These are phyloP conservation scores for Aselliscus stoliczkanus DNA, from an alignment of 2,797 vertebrate genomes.

Conservation along the genomic window DNA sequence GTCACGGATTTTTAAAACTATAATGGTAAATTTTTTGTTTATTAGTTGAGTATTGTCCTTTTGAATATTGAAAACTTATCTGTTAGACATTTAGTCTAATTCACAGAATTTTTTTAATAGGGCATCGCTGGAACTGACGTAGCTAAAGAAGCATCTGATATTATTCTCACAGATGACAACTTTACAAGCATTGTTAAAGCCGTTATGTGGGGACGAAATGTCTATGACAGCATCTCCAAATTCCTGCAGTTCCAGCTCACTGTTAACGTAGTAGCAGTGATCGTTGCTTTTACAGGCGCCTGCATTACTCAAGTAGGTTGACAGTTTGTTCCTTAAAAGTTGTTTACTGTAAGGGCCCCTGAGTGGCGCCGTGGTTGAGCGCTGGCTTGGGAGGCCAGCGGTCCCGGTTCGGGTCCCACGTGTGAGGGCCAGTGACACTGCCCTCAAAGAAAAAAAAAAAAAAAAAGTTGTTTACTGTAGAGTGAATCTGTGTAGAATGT, in stretches of 20 bases:
- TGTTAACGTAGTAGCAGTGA: conserved; percentile 98
- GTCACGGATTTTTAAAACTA: neutral
- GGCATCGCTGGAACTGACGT: conserved; percentile 98
- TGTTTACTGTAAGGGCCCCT: conserved; percentile 26
- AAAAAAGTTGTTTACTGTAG: conserved; percentile 28
- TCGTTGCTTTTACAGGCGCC: conserved; percentile 98
- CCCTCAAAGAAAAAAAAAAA: no score
- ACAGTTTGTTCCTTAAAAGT: conserved; percentile 34
- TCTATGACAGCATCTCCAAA: conserved; percentile 99
- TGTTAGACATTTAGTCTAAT: conserved; percentile 37
- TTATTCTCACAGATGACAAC: conserved; percentile 99
- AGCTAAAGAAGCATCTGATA: conserved; percentile 99
- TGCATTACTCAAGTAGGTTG: conserved; percentile 97
- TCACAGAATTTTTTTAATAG: conserved; percentile 77
- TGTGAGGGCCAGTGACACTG: no score
- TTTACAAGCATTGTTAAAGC: conserved; percentile 99
- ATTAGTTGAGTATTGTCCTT: neutral
- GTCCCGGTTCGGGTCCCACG: no score
- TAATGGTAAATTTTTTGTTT: neutral
- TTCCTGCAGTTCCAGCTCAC: conserved; percentile 99
- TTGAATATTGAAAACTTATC: neutral
- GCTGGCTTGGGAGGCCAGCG: no score
- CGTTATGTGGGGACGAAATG: conserved; percentile 99
- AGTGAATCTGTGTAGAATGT: neutral
- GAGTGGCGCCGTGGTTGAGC: no score